Conservation (phyloP, 2,888 invertebrate species). For the Tiliacea citrago region DNA sequence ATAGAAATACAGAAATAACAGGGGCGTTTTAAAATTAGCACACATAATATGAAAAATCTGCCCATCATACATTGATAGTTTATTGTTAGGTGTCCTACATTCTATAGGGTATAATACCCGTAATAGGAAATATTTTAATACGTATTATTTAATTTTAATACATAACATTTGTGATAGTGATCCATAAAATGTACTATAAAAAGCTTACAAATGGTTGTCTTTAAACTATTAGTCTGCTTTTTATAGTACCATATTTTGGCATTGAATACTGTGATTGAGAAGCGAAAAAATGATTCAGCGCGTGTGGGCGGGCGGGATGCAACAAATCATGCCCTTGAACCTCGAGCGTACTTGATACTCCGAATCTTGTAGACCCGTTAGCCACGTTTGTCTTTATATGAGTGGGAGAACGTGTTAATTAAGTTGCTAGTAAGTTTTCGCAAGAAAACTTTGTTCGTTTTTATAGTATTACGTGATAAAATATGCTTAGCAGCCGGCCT, state of each 20-base stretch:
- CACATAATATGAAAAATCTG: constrained; percentile 66
- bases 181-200: constrained; percentile 11
- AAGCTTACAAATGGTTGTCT: constrained; percentile 22
- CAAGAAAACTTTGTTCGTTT: background rate
- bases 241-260: constrained; percentile 75
- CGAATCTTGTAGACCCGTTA: constrained; percentile 69
- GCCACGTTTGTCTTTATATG: constrained; percentile 68
- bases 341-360: constrained; percentile 70
- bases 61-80: constrained; percentile 69
- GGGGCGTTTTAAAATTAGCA: constrained; percentile 75
- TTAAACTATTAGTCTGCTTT: constrained; percentile 40
- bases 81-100: constrained; percentile 15
- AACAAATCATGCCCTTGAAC: constrained; percentile 84
- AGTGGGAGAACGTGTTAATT: constrained; percentile 73
- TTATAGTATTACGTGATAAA: background rate
- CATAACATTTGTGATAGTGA: background rate
- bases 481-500: too few species aligned
- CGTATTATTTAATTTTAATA: background rate
- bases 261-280: constrained; percentile 77
- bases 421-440: constrained; percentile 7
- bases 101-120: background rate
- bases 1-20: constrained; percentile 84
- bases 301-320: constrained; percentile 85
- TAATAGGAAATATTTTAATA: background rate
- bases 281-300: constrained; percentile 82